Conservation (phyloP, 2,113 vertebrate species). For the Aegotheles bennettii region DNA sequence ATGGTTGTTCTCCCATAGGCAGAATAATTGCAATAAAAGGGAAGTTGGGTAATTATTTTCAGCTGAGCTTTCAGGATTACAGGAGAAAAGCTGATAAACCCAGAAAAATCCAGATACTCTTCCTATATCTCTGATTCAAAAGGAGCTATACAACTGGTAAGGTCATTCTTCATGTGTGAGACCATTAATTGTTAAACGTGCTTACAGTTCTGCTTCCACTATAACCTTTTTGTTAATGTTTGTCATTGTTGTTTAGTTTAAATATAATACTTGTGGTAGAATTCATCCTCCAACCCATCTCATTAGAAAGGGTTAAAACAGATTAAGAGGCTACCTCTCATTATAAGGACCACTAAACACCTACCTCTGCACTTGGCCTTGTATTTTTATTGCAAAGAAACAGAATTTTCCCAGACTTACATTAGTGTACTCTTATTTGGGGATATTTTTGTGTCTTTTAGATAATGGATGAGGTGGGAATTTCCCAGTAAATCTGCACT, state of each 20-base stretch:
- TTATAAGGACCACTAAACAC: neutral
- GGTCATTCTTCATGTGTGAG: neutral
- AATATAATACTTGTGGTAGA: neutral
- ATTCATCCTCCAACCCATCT: neutral
- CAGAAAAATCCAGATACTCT: neutral
- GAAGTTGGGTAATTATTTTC: neutral
- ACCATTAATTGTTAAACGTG: neutral
- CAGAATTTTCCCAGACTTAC: neutral
- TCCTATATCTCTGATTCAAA: neutral
- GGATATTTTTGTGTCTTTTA: neutral
- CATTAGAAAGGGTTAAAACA: neutral
- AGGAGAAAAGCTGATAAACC: neutral
- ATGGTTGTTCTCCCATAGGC: neutral
- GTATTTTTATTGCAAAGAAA: neutral
- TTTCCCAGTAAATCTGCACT: slow-evolving; percentile 7
- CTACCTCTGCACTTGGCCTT: neutral
- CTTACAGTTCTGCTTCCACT: neutral
- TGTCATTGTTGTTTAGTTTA: neutral
- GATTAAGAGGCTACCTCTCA: neutral
- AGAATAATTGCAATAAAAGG: neutral
- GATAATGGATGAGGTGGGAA: slow-evolving; percentile 15
- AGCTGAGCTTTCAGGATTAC: neutral
- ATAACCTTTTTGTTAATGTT: neutral
- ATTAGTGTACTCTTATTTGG: neutral
- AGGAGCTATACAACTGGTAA: neutral